phyloP scores from a whole-genome alignment of 37 sponge, comb jelly and placozoan species.

The Diacarnus erythraeanus region DNA sequence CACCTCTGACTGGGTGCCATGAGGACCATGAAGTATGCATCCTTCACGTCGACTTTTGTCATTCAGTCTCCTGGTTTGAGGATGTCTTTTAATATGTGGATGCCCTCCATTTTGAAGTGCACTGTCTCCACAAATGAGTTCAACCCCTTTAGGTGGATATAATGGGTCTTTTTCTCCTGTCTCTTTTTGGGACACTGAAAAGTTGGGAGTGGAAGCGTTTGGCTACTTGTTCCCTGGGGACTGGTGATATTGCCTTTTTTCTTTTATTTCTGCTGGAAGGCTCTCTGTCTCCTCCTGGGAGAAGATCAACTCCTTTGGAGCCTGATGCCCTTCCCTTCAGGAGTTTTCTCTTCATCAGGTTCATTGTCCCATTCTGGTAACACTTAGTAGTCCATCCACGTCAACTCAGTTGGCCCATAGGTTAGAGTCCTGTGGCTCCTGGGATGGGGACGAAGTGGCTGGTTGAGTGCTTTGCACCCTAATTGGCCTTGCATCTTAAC shows the following conservation, averaged over 20 bases:
- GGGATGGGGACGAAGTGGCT: too few relatives aligned
- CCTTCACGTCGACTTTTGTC: slow-evolving; percentile 48
- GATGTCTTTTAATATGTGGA: slow-evolving; percentile 36
- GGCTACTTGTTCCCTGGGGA: not conserved
- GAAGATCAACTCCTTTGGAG: slow-evolving; percentile 8
- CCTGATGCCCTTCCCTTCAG: too few relatives aligned
- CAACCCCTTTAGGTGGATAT: slow-evolving; percentile 41
- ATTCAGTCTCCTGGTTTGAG: slow-evolving; percentile 28
- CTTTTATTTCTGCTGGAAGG: slow-evolving; percentile 11
- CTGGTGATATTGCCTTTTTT: not conserved
- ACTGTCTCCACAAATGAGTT: slow-evolving; percentile 21
- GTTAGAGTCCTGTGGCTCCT: too few relatives aligned
- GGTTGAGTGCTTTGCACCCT: too few relatives aligned
- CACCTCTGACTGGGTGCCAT: not conserved
- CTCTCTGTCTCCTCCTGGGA: not conserved
- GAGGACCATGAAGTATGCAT: slow-evolving; percentile 41
- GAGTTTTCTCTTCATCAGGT: too few relatives aligned
- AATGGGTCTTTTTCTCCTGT: slow-evolving; percentile 35
- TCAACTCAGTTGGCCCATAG: too few relatives aligned
- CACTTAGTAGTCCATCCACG: too few relatives aligned
- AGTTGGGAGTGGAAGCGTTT: slow-evolving; percentile 40
- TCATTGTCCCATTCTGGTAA: too few relatives aligned
- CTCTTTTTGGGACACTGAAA: slow-evolving; percentile 59
- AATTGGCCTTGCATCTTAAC: too few relatives aligned
- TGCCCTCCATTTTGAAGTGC: slow-evolving; percentile 69